Conservation (phyloP, 2,888 invertebrate genomes). For the Panorpa germanica region DNA sequence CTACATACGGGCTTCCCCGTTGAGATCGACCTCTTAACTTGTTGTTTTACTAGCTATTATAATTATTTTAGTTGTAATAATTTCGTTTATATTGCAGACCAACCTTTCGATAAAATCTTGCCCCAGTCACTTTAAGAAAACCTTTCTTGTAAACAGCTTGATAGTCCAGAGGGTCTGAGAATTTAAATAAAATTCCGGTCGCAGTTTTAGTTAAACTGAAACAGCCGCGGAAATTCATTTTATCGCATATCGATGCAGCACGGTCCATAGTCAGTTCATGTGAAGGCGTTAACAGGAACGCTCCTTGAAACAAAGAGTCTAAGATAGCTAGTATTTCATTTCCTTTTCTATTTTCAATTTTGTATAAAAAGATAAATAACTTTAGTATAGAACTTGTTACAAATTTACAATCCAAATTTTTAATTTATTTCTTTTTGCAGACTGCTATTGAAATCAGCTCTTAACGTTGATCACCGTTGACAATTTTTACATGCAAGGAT, state of each 20-base stretch:
- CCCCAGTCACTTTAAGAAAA: slow-evolving; percentile 72
- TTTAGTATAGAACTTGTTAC: slow-evolving; percentile 1
- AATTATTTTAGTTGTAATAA: too few relatives aligned
- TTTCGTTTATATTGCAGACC: slow-evolving; percentile 14
- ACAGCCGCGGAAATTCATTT: slow-evolving; percentile 73
- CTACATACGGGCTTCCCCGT: not conserved
- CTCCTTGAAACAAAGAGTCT: slow-evolving; percentile 30
- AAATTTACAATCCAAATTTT: not conserved
- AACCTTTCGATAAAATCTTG: slow-evolving; percentile 73
- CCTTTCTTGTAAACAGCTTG: slow-evolving; percentile 74
- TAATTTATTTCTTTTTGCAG: not conserved
- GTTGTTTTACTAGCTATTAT: too few relatives aligned
- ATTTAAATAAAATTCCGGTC: slow-evolving; percentile 74
- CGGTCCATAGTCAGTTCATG: slow-evolving; percentile 75
- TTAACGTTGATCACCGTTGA: too few relatives aligned
- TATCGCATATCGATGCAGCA: slow-evolving; percentile 70
- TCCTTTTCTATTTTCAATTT: slow-evolving; percentile 4
- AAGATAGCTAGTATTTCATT: too few relatives aligned
- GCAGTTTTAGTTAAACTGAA: slow-evolving; percentile 77
- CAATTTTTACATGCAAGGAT: too few relatives aligned
- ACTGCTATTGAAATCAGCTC: too few relatives aligned
- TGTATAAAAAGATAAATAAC: not conserved
- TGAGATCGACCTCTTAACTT: too few relatives aligned
- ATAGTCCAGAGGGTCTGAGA: slow-evolving; percentile 72
- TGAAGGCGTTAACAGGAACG: slow-evolving; percentile 69